Evolutionary conservation across 2,888 invertebrate genomes (phyloP).

Genomic region (Lottia scabra): DNA sequence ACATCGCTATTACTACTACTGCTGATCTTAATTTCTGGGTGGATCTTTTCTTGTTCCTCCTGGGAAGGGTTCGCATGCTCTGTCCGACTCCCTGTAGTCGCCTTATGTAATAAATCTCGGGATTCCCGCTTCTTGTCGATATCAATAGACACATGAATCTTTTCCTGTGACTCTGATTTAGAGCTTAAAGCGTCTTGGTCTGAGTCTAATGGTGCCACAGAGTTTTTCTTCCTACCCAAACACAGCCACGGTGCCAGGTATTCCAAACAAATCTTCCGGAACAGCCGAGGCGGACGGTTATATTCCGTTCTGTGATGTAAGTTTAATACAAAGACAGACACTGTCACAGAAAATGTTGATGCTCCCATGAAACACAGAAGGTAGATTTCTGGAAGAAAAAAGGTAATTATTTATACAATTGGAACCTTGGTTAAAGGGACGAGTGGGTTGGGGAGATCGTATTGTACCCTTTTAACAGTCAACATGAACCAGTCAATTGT

Average conservation of each 20-base stretch:
- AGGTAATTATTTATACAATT: neutral
- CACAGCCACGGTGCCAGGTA: constrained; percentile 24
- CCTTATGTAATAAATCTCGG: neutral
- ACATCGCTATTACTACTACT: neutral
- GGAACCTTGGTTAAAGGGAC: too few species aligned
- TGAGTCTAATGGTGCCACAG: neutral
- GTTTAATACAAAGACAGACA: constrained; percentile 29
- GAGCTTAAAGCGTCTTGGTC: too few species aligned
- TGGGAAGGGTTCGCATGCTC: neutral
- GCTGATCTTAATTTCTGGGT: neutral
- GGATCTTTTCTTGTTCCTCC: neutral
- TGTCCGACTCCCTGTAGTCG: neutral
- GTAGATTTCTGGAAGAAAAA: constrained; percentile 28
- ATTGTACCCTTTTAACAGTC: too few species aligned
- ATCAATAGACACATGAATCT: neutral
- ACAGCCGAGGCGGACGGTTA: constrained; percentile 27
- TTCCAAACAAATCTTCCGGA: constrained; percentile 22
- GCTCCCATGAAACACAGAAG: constrained; percentile 32
- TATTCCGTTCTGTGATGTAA: constrained; percentile 32
- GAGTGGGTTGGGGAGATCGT: too few species aligned
- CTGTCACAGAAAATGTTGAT: constrained; percentile 29
- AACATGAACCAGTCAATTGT: too few species aligned
- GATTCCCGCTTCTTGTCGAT: neutral
- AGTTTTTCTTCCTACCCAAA: constrained; percentile 6
- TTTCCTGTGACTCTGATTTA: neutral